These are phyloP conservation scores for Kryptopterus vitreolus DNA, from an alignment of 2,797 vertebrate genomes.

Conservation along the genomic window DNA sequence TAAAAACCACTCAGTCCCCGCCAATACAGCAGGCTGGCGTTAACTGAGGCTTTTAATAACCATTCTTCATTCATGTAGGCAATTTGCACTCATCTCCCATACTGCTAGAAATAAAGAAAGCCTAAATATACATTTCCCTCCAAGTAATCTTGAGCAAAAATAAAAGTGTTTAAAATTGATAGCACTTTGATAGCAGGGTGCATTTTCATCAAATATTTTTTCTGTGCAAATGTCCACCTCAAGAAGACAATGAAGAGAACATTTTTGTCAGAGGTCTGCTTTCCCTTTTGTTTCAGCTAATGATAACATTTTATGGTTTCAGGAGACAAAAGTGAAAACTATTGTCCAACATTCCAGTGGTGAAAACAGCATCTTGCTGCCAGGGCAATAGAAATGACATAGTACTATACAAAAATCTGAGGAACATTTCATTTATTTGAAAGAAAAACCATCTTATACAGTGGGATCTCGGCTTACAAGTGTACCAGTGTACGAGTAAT, in stretches of 20 bases:
- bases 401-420: neutral
- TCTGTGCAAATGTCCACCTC: neutral
- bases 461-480: no score
- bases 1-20: conserved; percentile 60
- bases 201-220: neutral
- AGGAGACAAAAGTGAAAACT: neutral
- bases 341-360: neutral
- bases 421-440: neutral
- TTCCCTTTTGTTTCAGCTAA: neutral
- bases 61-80: conserved; percentile 8
- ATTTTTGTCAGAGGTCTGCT: neutral
- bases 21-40: conserved; percentile 52
- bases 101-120: conserved; percentile 38
- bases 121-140: conserved; percentile 35
- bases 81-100: conserved; percentile 41
- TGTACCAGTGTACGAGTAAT: no score
- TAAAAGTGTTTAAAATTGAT: neutral
- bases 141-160: neutral
- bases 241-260: neutral
- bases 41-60: conserved; percentile 56
- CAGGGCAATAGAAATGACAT: neutral
- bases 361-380: neutral
- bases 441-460: no score
- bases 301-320: neutral
- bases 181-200: neutral